These are phyloP conservation scores for Pholis gunnellus DNA, from an alignment of 2,113 vertebrate species.

Conservation along the genomic window DNA sequence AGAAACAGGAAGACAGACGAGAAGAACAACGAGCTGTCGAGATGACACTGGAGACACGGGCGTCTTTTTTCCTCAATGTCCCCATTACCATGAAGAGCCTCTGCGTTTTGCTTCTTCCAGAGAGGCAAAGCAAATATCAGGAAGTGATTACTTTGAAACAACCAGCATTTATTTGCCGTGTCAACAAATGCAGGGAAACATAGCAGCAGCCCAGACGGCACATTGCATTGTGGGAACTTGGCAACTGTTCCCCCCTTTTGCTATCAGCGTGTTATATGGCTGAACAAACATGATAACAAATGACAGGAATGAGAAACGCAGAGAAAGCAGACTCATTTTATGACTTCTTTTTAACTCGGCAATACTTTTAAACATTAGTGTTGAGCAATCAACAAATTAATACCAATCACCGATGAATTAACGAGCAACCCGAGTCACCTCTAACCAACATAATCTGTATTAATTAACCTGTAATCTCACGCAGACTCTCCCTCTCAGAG, in stretches of 20 bases:
- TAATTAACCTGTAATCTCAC: not conserved
- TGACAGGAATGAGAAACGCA: constrained; percentile 17
- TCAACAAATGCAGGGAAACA: constrained; percentile 61
- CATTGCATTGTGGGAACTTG: constrained; percentile 60
- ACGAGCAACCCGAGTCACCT: not conserved
- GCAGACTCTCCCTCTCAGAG: not conserved
- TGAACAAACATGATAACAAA: constrained; percentile 65
- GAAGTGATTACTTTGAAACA: constrained; percentile 63
- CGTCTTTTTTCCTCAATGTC: not conserved
- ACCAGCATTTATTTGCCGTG: constrained; percentile 53
- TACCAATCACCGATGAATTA: not conserved
- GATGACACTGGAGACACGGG: not conserved
- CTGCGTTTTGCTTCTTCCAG: not conserved
- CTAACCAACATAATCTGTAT: not conserved
- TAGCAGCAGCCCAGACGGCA: constrained; percentile 20
- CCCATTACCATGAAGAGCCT: not conserved
- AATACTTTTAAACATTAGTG: not conserved
- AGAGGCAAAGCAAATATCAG: constrained; percentile 46
- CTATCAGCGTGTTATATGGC: constrained; percentile 40
- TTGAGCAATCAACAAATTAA: not conserved
- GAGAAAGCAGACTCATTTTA: constrained; percentile 15
- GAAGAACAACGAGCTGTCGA: not conserved
- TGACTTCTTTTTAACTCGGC: not conserved
- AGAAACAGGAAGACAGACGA: not conserved
- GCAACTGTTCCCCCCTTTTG: constrained; percentile 26